phyloP scores from a whole-genome alignment of 1,140 invertebrate genomes.

The Carposina sasakii region DNA sequence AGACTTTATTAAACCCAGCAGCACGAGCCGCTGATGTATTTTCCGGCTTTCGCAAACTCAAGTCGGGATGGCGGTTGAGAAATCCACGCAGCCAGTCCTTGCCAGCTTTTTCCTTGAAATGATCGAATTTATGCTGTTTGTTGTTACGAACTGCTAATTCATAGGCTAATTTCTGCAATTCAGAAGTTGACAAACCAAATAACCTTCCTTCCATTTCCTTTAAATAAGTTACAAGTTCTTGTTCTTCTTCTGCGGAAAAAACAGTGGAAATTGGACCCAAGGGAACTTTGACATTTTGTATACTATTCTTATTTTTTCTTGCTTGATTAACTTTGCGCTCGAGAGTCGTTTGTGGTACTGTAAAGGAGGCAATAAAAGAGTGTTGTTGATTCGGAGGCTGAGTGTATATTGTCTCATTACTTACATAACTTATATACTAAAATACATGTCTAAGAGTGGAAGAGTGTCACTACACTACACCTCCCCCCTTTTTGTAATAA shows the following conservation, averaged over 20 bases:
- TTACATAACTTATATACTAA: no score
- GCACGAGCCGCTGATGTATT: conserved; percentile 19
- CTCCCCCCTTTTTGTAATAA: no score
- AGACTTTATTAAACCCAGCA: conserved; percentile 14
- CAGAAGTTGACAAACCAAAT: conserved; percentile 15
- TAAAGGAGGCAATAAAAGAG: no score
- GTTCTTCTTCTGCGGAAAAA: conserved; percentile 11
- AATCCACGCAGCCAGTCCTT: conserved; percentile 34
- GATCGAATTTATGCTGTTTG: neutral
- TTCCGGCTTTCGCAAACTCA: conserved; percentile 28
- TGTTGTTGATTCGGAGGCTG: no score
- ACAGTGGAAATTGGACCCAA: neutral
- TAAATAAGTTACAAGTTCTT: conserved; percentile 15
- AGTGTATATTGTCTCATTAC: no score
- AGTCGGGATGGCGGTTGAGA: conserved; percentile 30
- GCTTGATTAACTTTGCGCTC: conserved; percentile 14
- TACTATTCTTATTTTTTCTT: conserved; percentile 2
- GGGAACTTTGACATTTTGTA: conserved; percentile 1
- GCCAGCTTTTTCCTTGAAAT: conserved; percentile 22
- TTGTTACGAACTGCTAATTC: conserved; percentile 8
- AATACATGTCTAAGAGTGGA: no score
- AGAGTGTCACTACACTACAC: no score
- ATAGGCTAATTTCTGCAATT: conserved; percentile 8
- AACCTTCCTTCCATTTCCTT: conserved; percentile 20
- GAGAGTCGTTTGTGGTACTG: conserved; percentile 23